Percentiles rank a stretch among this genome's conserved stretches.
These are phyloP conservation scores for Helicolenus hilgendorfi DNA, from an alignment of 2,797 vertebrate species.

Conservation along the genomic window DNA sequence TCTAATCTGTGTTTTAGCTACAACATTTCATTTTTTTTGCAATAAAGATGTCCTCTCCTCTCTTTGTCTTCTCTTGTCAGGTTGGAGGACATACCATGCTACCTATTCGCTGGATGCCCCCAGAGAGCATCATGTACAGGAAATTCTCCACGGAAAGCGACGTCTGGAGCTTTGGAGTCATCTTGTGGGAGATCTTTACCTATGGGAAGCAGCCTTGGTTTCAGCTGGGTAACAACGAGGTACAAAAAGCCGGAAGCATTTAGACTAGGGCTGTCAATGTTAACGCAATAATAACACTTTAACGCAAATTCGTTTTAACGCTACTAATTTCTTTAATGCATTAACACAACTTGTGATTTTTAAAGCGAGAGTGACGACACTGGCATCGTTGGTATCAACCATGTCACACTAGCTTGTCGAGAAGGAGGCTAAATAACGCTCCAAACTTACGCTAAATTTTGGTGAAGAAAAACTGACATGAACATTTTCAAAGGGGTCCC, in stretches of 20 bases:
- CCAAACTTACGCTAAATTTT: too few relatives aligned
- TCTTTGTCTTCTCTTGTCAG: constrained; percentile 75
- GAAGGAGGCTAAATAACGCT: too few relatives aligned
- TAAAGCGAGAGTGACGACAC: too few relatives aligned
- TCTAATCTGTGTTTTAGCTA: constrained; percentile 39
- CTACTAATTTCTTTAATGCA: too few relatives aligned
- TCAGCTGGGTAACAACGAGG: constrained; percentile 99
- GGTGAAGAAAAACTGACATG: too few relatives aligned
- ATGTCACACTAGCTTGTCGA: too few relatives aligned
- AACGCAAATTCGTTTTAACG: too few relatives aligned
- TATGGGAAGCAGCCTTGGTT: constrained; percentile 99
- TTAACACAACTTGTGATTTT: too few relatives aligned
- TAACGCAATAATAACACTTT: too few relatives aligned
- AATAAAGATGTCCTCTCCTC: constrained; percentile 16
- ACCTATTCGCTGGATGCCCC: constrained; percentile 99
- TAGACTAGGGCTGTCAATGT: too few relatives aligned
- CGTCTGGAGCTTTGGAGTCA: constrained; percentile 99
- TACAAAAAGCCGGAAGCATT: constrained; percentile 70
- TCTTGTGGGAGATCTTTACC: constrained; percentile 99
- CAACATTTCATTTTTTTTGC: constrained; percentile 22
- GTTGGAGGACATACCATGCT: constrained; percentile 99
- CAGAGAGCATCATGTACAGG: constrained; percentile 99
- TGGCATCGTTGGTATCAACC: too few relatives aligned
- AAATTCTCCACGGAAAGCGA: constrained; percentile 99
- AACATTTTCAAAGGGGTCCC: too few relatives aligned